These are phyloP conservation scores for Apogon talboti DNA, from an alignment of 2,797 vertebrate genomes.

Conservation along the genomic window DNA sequence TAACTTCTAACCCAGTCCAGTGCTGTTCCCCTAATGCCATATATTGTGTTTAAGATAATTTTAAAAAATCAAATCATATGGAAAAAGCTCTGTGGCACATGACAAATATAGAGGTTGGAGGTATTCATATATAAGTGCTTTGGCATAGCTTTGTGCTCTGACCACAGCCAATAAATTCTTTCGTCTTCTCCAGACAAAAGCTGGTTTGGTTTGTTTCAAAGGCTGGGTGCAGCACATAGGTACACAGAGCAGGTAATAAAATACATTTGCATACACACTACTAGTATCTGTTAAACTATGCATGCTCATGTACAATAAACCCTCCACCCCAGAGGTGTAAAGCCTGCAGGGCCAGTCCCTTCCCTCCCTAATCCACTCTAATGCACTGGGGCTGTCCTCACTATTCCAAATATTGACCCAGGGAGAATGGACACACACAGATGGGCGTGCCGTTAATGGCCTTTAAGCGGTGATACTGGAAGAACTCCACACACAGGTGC, in stretches of 20 bases:
- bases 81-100: too few species aligned
- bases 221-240: constrained; percentile 34
- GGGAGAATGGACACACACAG: constrained; percentile 63
- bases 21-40: too few species aligned
- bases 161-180: constrained; percentile 55
- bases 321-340: constrained; percentile 67
- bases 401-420: constrained; percentile 87
- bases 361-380: constrained; percentile 81
- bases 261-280: constrained; percentile 58
- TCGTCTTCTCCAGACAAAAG: constrained; percentile 65
- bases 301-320: constrained; percentile 39
- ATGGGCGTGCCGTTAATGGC: constrained; percentile 72
- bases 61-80: too few species aligned
- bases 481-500: constrained; percentile 57
- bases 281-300: constrained; percentile 25
- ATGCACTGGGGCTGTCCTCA: constrained; percentile 80
- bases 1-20: too few species aligned
- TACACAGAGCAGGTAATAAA: constrained; percentile 51
- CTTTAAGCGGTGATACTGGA: constrained; percentile 67
- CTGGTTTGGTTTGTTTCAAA: constrained; percentile 68
- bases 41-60: too few species aligned
- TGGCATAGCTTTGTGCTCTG: constrained; percentile 25
- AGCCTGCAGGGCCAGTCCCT: constrained; percentile 71
- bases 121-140: constrained; percentile 12
- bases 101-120: too few species aligned